Evolutionary conservation across 2,888 invertebrate genomes (phyloP).

Genomic region (Tipula vernalis): DNA sequence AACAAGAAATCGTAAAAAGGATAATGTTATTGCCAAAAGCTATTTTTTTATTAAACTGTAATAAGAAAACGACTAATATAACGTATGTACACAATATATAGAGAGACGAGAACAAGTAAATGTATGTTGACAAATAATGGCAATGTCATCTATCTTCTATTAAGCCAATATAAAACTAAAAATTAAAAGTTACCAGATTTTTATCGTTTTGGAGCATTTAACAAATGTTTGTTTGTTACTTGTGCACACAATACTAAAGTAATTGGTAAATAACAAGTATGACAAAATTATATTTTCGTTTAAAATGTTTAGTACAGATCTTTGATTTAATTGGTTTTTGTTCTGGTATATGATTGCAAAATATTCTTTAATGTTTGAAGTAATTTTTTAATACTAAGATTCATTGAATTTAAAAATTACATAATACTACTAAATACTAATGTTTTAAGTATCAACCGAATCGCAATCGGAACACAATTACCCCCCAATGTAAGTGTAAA

Average conservation of each 20-base stretch:
- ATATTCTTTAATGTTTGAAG: too few species aligned
- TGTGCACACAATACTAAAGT: neutral
- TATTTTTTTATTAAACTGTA: neutral
- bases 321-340: too few species aligned
- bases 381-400: too few species aligned
- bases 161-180: neutral
- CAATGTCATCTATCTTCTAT: neutral
- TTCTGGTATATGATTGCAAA: too few species aligned
- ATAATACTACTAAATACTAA: too few species aligned
- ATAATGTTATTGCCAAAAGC: neutral
- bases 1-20: neutral
- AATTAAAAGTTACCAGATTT: neutral
- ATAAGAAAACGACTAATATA: neutral
- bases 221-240: neutral
- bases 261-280: neutral
- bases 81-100: neutral
- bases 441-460: too few species aligned
- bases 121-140: neutral
- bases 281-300: neutral
- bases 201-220: neutral
- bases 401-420: too few species aligned
- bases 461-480: too few species aligned
- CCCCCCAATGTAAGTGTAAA: too few species aligned
- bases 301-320: too few species aligned
- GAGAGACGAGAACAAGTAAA: neutral